phyloP scores from a whole-genome alignment of 2,797 vertebrate genomes.

The Discoglossus pictus region DNA sequence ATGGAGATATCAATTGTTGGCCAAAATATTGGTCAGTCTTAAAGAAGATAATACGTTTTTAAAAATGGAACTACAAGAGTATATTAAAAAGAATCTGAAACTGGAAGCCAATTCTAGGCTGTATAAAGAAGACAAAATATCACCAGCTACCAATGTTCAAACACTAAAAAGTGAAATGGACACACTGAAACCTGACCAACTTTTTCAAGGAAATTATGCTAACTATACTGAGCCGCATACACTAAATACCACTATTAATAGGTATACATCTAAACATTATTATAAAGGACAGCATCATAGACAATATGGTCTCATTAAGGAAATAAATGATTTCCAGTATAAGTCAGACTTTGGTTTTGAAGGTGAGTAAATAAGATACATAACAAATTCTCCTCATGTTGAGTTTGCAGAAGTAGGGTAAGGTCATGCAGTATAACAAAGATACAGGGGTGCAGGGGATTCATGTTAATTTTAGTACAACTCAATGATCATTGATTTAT shows the following conservation, averaged over 20 bases:
- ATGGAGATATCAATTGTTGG: constrained; percentile 57
- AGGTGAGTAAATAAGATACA: constrained; percentile 44
- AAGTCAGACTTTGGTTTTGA: constrained; percentile 41
- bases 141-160: constrained; percentile 56
- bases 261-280: constrained; percentile 39
- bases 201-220: constrained; percentile 57
- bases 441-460: no score
- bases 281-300: constrained; percentile 7
- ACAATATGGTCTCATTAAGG: constrained; percentile 28
- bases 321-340: constrained; percentile 38
- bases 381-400: no score
- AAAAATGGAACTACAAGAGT: constrained; percentile 61
- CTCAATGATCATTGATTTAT: no score
- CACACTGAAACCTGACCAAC: constrained; percentile 54
- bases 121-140: constrained; percentile 56
- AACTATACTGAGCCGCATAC: constrained; percentile 51
- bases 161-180: constrained; percentile 63
- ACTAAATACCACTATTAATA: constrained; percentile 20
- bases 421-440: no score
- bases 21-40: constrained; percentile 52
- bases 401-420: no score
- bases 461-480: no score
- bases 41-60: constrained; percentile 63
- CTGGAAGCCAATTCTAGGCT: constrained; percentile 56
- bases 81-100: constrained; percentile 52